Conservation (phyloP, 2,888 invertebrate genomes). For the Linnaemya vulpina region DNA sequence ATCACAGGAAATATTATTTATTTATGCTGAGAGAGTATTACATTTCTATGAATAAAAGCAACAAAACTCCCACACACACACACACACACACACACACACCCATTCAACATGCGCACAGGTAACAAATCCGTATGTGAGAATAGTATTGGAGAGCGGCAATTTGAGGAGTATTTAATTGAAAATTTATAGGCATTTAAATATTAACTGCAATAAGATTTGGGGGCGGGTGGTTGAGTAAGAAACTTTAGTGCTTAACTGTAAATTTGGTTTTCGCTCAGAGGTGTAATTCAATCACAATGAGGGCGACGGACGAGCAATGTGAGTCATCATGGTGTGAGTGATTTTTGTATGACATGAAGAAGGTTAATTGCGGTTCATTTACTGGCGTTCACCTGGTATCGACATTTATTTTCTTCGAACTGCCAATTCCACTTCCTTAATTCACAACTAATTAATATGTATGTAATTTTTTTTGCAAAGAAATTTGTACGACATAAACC, state of each 20-base stretch:
- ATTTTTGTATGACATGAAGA: neutral
- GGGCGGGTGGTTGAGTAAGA: neutral
- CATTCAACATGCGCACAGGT: neutral
- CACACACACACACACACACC: neutral
- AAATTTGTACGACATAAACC: no score
- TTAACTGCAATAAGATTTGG: neutral
- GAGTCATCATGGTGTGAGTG: slow-evolving; percentile 35
- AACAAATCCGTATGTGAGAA: neutral
- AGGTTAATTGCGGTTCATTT: no score
- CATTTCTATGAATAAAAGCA: neutral
- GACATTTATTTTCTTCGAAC: neutral
- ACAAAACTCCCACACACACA: neutral
- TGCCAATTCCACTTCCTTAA: neutral
- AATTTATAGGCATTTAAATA: slow-evolving; percentile 40
- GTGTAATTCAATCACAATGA: slow-evolving; percentile 39
- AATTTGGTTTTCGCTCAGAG: slow-evolving; percentile 17
- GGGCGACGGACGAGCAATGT: slow-evolving; percentile 14
- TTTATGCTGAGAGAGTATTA: slow-evolving; percentile 57
- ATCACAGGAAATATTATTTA: slow-evolving; percentile 70
- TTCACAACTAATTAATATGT: no score
- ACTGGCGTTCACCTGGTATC: neutral
- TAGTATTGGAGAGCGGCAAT: slow-evolving; percentile 26
- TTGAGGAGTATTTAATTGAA: slow-evolving; percentile 50
- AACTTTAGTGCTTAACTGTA: slow-evolving; percentile 19
- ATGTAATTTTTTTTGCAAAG: no score